phyloP scores from a whole-genome alignment of 2,113 vertebrate genomes.

The Emydocephalus ijimae region DNA sequence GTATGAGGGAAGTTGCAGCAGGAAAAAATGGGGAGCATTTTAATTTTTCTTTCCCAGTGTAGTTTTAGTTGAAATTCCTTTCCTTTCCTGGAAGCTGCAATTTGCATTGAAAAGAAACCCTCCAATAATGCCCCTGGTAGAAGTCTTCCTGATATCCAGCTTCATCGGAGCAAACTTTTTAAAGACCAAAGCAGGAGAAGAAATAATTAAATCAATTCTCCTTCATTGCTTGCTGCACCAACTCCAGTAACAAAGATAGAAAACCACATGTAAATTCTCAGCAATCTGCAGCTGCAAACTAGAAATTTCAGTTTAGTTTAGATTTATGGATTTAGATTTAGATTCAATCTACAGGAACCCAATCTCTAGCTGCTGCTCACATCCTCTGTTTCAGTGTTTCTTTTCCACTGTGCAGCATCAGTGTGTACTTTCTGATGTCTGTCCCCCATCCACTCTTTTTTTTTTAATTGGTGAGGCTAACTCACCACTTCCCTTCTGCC shows the following conservation, averaged over 20 bases:
- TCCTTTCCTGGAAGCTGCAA: neutral
- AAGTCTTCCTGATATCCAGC: neutral
- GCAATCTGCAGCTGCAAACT: constrained; percentile 6
- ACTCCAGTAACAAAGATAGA: neutral
- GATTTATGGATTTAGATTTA: neutral
- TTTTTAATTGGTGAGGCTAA: neutral
- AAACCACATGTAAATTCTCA: neutral
- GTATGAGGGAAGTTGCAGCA: neutral
- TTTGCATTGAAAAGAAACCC: neutral
- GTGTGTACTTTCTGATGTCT: neutral
- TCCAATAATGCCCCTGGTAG: neutral
- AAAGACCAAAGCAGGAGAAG: neutral
- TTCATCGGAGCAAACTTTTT: neutral
- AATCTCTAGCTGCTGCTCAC: neutral
- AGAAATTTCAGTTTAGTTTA: neutral
- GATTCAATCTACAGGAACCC: neutral
- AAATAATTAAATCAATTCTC: neutral
- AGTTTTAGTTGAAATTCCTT: neutral
- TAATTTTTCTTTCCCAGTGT: neutral
- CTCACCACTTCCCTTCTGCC: constrained; percentile 24
- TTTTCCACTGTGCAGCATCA: neutral
- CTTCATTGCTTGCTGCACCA: neutral
- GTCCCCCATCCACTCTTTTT: neutral
- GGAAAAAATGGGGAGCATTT: neutral
- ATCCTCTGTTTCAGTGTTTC: neutral